Conservation (phyloP, 2,888 invertebrate genomes). For the Bombylius major region DNA sequence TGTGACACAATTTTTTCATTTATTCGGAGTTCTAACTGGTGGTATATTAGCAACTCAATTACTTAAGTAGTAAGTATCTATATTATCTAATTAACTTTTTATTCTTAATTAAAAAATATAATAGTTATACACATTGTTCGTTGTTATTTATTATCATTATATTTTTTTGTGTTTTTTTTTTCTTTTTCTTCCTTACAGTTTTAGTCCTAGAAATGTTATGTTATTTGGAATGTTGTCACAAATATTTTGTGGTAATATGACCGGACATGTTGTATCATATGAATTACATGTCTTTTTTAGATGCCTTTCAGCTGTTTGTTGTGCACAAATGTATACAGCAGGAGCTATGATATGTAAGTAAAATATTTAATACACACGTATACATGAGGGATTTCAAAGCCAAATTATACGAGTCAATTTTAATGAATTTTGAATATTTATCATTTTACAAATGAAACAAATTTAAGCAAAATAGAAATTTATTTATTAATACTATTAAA, state of each 20-base stretch:
- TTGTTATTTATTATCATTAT: background rate
- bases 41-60: constrained; percentile 36
- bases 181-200: constrained; percentile 21
- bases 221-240: constrained; percentile 38
- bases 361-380: background rate
- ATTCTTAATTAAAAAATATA: background rate
- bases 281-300: constrained; percentile 38
- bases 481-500: too few relatives aligned
- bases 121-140: background rate
- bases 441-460: too few relatives aligned
- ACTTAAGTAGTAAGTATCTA: constrained; percentile 35
- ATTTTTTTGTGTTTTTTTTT: background rate
- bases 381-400: too few relatives aligned
- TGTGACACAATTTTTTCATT: constrained; percentile 39
- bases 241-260: constrained; percentile 36
- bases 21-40: constrained; percentile 39
- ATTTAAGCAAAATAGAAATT: too few relatives aligned
- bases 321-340: constrained; percentile 38
- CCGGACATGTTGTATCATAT: constrained; percentile 35
- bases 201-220: constrained; percentile 37
- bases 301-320: constrained; percentile 37
- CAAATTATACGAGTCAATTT: too few relatives aligned
- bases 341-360: constrained; percentile 38
- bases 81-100: constrained; percentile 2
- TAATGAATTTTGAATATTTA: too few relatives aligned